Base-by-base conservation (phyloP, 1,140 invertebrate genomes). In the Dreissena polymorpha region DNA sequence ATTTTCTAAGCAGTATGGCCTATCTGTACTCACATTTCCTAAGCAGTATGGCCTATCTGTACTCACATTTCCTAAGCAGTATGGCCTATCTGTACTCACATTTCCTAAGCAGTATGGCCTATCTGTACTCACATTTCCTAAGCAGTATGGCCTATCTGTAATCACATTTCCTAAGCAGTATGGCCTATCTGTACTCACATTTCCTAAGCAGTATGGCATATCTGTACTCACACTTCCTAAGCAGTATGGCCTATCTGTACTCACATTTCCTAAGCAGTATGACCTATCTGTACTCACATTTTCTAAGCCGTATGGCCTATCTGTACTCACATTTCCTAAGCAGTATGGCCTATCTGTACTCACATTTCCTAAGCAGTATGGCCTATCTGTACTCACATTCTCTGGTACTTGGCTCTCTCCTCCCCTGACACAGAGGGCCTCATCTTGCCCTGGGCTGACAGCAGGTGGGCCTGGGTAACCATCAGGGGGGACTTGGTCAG, bases 11-110 rank as follows among this genome's bases (percentile, higher is more conserved):
- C n/a, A n/a, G 39, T 39, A 39, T 39, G 51, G 12, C 25, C 8
- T 53, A 55, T 50, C 7, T 27, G 0, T 70, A 77, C 81, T 76
- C 25, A 83, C 81, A 83, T 83, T 27, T n/a, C n/a, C n/a, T n/a
- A n/a, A n/a, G n/a, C n/a, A n/a, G 39, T 39, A 39, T 39, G 51
- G 12, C 25, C 8, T 53, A 55, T 50, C 7, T 27, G 0, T 70
- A 77, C 81, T 76, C 25, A 83, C 81, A 83, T 83, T 27, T n/a
- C n/a, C n/a, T n/a, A n/a, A n/a, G n/a, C n/a, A n/a, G 39, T 39
- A 39, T 39, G 51, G 12, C 25, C 8, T 53, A 55, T 50, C 7
- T 27, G 0, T 70, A 77, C 81, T 76, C 25, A 83, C 81, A 83
- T 83, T 27, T n/a, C n/a, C n/a, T n/a, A n/a, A n/a, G n/a, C n/a